Conservation (phyloP, 1,140 invertebrate species). For the Megalopta genalis region DNA sequence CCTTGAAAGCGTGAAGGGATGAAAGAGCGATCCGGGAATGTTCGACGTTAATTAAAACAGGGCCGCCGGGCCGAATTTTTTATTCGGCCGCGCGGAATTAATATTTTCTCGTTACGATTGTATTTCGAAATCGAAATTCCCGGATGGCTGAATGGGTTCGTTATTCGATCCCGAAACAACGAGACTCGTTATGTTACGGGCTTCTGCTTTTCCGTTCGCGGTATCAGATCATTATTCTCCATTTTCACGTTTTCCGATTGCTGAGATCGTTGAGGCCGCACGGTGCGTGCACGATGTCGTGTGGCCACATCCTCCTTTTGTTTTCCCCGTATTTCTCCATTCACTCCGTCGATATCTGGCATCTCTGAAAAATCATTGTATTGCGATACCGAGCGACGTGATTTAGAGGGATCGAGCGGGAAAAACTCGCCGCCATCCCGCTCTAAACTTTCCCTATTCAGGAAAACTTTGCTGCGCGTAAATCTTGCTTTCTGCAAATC, state of each 20-base stretch:
- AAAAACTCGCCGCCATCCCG: background rate
- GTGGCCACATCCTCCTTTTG: constrained; percentile 56
- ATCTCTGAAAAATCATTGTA: constrained; percentile 45
- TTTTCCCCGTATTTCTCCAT: constrained; percentile 40
- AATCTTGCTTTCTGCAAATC: background rate
- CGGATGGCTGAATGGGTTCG: background rate
- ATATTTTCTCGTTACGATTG: background rate
- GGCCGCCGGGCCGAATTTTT: too few relatives aligned
- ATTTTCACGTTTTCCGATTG: constrained; percentile 54
- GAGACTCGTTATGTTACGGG: constrained; percentile 28
- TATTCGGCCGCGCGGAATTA: background rate
- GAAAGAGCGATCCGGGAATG: background rate
- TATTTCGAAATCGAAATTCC: background rate
- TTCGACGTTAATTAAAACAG: background rate
- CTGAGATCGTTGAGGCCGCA: constrained; percentile 35
- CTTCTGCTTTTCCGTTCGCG: constrained; percentile 16
- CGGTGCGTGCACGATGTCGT: constrained; percentile 42
- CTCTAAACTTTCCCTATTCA: background rate
- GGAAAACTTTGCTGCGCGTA: background rate
- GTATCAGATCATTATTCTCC: constrained; percentile 42
- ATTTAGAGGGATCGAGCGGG: background rate
- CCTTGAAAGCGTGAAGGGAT: background rate
- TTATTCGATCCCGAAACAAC: constrained; percentile 32
- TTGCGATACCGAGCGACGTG: constrained; percentile 15
- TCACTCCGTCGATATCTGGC: constrained; percentile 41